phyloP scores from a whole-genome alignment of 2,888 invertebrate species.

The Ommatoiulus sabulosus region DNA sequence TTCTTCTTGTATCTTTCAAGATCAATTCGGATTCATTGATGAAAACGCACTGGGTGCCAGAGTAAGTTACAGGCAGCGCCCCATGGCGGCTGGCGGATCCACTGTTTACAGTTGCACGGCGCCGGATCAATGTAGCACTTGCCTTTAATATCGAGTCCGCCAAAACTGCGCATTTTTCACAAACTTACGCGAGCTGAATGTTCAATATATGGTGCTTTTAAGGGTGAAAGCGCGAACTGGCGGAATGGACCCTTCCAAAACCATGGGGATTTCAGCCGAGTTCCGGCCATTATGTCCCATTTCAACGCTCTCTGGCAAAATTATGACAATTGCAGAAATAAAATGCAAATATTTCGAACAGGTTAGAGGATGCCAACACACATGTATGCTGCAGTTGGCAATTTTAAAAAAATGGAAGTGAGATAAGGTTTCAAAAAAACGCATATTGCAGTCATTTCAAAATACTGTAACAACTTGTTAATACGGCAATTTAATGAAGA shows the following conservation, averaged over 20 bases:
- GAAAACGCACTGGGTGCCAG: slow-evolving; percentile 41
- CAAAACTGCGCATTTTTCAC: neutral
- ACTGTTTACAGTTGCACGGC: neutral
- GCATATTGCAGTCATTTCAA: too few relatives aligned
- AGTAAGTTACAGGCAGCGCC: neutral
- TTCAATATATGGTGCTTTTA: neutral
- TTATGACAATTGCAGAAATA: neutral
- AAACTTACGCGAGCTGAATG: neutral
- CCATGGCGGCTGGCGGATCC: neutral
- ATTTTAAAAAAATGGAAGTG: too few relatives aligned
- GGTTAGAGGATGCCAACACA: too few relatives aligned
- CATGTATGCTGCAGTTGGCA: too few relatives aligned
- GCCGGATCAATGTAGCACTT: slow-evolving; percentile 16
- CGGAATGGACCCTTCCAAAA: neutral
- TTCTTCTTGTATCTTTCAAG: slow-evolving; percentile 48
- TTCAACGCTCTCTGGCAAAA: neutral
- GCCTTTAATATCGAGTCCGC: neutral
- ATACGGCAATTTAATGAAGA: too few relatives aligned
- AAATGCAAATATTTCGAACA: too few relatives aligned
- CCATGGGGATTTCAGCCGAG: neutral
- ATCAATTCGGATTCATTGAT: slow-evolving; percentile 48
- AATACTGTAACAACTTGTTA: too few relatives aligned
- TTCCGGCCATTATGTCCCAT: neutral
- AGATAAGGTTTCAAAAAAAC: too few relatives aligned
- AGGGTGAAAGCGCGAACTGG: neutral